A percentile compares a stretch with the other conserved stretches of the same genome.
phyloP scores from a whole-genome alignment of 2,797 vertebrate species.

The Remorina albescens region DNA sequence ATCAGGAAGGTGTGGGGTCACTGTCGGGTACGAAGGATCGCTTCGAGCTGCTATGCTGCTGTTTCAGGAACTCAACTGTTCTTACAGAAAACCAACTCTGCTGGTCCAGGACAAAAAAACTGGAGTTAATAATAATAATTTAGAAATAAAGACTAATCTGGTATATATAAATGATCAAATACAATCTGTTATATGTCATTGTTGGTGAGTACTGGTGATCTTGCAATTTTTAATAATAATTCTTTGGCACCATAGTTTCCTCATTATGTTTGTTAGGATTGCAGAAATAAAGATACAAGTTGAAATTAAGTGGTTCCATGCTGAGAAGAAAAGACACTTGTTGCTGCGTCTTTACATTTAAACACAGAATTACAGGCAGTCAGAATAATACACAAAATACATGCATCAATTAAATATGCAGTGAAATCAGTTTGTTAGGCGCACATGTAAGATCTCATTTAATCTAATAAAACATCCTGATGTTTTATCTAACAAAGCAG shows the following conservation, averaged over 20 bases:
- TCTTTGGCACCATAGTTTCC: conserved; percentile 3
- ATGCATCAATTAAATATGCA: background rate
- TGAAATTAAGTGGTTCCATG: background rate
- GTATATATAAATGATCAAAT: too few species aligned
- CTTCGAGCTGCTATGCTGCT: background rate
- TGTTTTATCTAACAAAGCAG: background rate
- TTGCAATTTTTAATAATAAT: conserved; percentile 5
- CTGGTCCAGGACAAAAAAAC: background rate
- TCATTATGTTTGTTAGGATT: conserved; percentile 11
- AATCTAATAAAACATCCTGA: background rate
- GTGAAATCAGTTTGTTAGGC: background rate
- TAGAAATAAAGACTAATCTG: too few species aligned
- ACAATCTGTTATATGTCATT: too few species aligned
- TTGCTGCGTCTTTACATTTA: background rate
- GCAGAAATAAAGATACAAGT: background rate
- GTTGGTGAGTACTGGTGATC: too few species aligned
- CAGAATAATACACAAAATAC: background rate
- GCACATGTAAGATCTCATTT: background rate
- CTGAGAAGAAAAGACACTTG: background rate
- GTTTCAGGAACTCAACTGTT: background rate
- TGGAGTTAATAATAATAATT: too few species aligned
- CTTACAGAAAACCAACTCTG: too few species aligned
- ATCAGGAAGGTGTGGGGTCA: conserved; percentile 44
- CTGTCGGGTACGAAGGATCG: background rate
- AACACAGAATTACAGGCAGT: conserved; percentile 1